phyloP scores from a whole-genome alignment of 2,888 invertebrate species.

The Drosophila hamatofila region DNA sequence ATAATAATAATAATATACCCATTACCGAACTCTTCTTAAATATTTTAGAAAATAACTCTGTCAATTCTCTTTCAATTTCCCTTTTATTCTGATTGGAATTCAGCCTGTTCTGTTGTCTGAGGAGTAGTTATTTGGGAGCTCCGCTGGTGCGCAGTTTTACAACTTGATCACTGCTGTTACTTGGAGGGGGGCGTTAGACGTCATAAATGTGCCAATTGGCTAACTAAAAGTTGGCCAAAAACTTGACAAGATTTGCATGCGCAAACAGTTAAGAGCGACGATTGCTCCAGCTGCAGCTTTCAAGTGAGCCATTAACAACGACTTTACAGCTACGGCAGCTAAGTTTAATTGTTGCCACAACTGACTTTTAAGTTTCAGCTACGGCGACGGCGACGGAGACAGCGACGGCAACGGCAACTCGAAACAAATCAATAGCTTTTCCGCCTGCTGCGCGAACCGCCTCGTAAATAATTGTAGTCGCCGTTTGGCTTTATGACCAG shows the following conservation, averaged over 20 bases:
- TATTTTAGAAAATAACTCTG: too few relatives aligned
- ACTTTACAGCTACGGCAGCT: conserved; percentile 69
- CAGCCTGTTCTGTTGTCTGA: neutral
- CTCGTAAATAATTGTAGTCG: conserved; percentile 70
- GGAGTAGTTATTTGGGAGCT: neutral
- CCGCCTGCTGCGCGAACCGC: conserved; percentile 70
- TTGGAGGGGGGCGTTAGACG: conserved; percentile 8
- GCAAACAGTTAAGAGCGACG: conserved; percentile 9
- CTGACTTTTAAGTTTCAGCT: conserved; percentile 39
- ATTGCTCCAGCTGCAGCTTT: conserved; percentile 18
- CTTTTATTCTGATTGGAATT: neutral
- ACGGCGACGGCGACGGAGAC: neutral
- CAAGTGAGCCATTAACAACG: conserved; percentile 72
- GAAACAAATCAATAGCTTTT: conserved; percentile 65
- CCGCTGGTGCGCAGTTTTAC: conserved; percentile 28
- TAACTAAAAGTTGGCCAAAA: conserved; percentile 29
- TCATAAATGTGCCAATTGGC: conserved; percentile 64
- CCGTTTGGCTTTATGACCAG: conserved; percentile 63
- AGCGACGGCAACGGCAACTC: conserved; percentile 7
- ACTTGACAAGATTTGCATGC: conserved; percentile 60
- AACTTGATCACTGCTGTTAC: conserved; percentile 52
- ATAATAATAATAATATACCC: too few relatives aligned
- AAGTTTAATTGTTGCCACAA: conserved; percentile 69
- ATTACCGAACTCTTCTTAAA: too few relatives aligned
- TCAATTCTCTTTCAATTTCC: neutral